A percentile compares a stretch with the other conserved stretches of the same genome.
Conservation (phyloP, 2,113 vertebrate species). For the Sebastes schlegelii region DNA sequence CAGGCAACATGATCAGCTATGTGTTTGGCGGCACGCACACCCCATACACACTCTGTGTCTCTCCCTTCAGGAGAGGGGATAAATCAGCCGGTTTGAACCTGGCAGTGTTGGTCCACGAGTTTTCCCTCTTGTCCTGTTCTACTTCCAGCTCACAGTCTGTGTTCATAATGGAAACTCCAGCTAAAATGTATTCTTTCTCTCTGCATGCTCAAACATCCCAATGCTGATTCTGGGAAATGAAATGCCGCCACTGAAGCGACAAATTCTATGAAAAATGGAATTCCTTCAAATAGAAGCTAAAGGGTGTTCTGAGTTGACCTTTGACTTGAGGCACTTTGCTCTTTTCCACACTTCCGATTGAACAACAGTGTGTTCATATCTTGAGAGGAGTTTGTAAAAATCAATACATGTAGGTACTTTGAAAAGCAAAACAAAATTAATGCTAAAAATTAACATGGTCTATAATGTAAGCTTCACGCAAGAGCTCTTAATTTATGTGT, state of each 20-base stretch:
- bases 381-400: not conserved
- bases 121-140: slow-evolving; percentile 63
- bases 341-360: not conserved
- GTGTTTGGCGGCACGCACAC: slow-evolving; percentile 22
- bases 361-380: not conserved
- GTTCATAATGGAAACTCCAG: slow-evolving; percentile 46
- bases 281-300: slow-evolving; percentile 23
- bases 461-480: not conserved
- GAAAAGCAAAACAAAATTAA: not conserved
- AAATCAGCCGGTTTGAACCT: slow-evolving; percentile 52
- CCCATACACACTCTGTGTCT: not conserved
- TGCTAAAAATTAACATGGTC: not conserved
- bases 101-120: slow-evolving; percentile 36
- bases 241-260: slow-evolving; percentile 42
- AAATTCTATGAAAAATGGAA: slow-evolving; percentile 42
- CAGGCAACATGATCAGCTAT: slow-evolving; percentile 23
- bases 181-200: slow-evolving; percentile 28
- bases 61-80: slow-evolving; percentile 43
- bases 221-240: slow-evolving; percentile 41
- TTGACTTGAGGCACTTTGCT: slow-evolving; percentile 24
- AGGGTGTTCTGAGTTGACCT: slow-evolving; percentile 24
- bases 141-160: slow-evolving; percentile 52
- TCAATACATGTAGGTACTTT: not conserved
- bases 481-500: not conserved
- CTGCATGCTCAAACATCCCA: slow-evolving; percentile 35